Evolutionary conservation across 2,888 invertebrate genomes (phyloP), one percentile per base, ranked within the genome.

Genomic region (Brassicogethes aeneus): DNA sequence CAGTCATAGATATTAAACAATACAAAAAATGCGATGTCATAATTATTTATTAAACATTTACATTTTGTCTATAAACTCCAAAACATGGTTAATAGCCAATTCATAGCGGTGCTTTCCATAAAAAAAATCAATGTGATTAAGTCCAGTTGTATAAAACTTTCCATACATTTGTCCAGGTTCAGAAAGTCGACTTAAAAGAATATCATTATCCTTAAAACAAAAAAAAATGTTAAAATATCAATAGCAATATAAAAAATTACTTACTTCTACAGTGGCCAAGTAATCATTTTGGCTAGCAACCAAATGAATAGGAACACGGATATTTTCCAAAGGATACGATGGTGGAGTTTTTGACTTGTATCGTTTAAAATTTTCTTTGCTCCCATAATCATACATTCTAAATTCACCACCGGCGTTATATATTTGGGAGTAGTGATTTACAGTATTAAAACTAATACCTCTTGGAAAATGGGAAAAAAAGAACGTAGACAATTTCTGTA

Each of bases 341-440:
- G 37, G 37, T n/a, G 37, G 23, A 3, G 5, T 13, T 17, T 37
- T 23, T 10, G 8, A n/a, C 2, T 17, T 13, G n/a, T 37, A 37
- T n/a, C 16, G 29, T 17, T 29, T 17, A 2, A 29, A 5, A 16
- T 37, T 37, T 3, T 37, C 13, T 14, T 37, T 17, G 3, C 3
- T 17, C 8, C 37, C 37, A 23, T 37, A 37, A 17, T 37, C 29
- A n/a, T 17, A 37, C 23, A 17, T 10, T n/a, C 14, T 16, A 23
- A 37, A 37, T 7, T 14, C 17, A 10, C 14, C 14, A 8, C 29
- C 17, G 12, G 23, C 23, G 5, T 29, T 5, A 23, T 5, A 3
- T n/a, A 17, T 23, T 37, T 37, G 37, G 8, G 17, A 29, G 14
- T 37, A 40, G 15, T 29, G 36, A 2, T 23, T 7, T 7, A 23